Conservation (phyloP, 2,888 invertebrate species). For the Antheraea yamamai region DNA sequence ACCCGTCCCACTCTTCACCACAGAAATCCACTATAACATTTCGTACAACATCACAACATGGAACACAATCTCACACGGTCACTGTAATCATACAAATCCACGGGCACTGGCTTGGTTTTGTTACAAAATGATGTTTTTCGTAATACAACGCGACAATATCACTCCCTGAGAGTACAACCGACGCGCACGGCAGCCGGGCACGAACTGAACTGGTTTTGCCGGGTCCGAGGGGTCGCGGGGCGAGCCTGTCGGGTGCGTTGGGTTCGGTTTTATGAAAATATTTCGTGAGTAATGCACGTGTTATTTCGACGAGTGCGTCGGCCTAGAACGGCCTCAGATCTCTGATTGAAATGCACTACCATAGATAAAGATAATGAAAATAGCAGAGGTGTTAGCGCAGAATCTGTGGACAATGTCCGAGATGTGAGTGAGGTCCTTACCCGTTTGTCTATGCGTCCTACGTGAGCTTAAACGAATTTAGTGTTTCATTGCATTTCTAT, state of each 20-base stretch:
- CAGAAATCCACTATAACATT: constrained; percentile 75
- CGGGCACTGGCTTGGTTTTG: constrained; percentile 74
- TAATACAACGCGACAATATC: constrained; percentile 67
- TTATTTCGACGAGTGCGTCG: constrained; percentile 78
- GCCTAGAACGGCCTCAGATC: constrained; percentile 75
- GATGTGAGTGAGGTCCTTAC: constrained; percentile 48
- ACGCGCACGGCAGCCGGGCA: constrained; percentile 78
- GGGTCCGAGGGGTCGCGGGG: constrained; percentile 56
- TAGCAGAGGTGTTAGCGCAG: constrained; percentile 35
- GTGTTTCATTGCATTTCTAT: constrained; percentile 55
- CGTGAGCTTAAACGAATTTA: constrained; percentile 51
- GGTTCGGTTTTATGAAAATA: constrained; percentile 81
- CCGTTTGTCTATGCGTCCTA: constrained; percentile 45
- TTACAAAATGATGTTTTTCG: constrained; percentile 72
- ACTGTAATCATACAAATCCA: constrained; percentile 70
- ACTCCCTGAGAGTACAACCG: constrained; percentile 53
- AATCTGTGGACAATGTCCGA: constrained; percentile 21
- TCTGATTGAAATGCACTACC: constrained; percentile 72
- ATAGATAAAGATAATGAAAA: constrained; percentile 62
- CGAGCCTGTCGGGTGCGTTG: constrained; percentile 69
- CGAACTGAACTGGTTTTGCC: constrained; percentile 79
- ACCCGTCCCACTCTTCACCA: constrained; percentile 73
- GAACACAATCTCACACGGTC: constrained; percentile 77
- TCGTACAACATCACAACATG: constrained; percentile 72
- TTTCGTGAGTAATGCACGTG: constrained; percentile 83